phyloP scores from a whole-genome alignment of 2,888 invertebrate genomes.

The Pilophorus perplexus region DNA sequence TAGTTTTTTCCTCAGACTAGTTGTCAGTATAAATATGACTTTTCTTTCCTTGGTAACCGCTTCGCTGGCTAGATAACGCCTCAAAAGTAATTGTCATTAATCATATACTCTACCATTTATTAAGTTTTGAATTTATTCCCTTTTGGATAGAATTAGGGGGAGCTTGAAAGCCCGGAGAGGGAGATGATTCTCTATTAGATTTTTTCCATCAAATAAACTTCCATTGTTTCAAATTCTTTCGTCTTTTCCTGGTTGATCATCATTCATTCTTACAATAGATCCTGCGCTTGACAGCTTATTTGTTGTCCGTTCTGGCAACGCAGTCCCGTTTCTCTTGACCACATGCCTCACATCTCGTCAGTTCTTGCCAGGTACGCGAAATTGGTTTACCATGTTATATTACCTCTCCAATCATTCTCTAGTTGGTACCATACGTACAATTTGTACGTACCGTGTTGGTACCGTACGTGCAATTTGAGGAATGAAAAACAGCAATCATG shows the following conservation, averaged over 20 bases:
- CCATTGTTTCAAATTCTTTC: conserved; percentile 9
- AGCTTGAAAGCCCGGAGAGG: neutral
- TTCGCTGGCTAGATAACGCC: conserved; percentile 43
- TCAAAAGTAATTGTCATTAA: conserved; percentile 44
- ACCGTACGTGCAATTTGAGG: no score
- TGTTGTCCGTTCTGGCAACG: no score
- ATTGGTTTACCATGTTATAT: no score
- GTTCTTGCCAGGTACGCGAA: no score
- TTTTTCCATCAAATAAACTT: conserved; percentile 20
- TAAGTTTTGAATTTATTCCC: conserved; percentile 42
- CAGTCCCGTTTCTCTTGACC: no score
- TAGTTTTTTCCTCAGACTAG: conserved; percentile 45
- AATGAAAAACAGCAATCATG: no score
- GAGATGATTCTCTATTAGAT: conserved; percentile 28
- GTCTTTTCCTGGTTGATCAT: conserved; percentile 5
- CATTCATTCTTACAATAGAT: conserved; percentile 18
- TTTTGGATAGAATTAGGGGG: conserved; percentile 28
- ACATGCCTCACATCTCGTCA: no score
- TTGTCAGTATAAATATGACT: conserved; percentile 47
- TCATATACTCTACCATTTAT: conserved; percentile 43
- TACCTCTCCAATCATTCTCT: no score
- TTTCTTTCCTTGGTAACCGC: conserved; percentile 43
- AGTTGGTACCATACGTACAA: no score
- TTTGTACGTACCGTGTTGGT: no score
- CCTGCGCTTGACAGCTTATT: no score